A percentile compares a stretch with the other conserved stretches of the same genome.
These are phyloP conservation scores for Eristalis intricaria DNA, from an alignment of 2,888 invertebrate genomes.

Conservation along the genomic window DNA sequence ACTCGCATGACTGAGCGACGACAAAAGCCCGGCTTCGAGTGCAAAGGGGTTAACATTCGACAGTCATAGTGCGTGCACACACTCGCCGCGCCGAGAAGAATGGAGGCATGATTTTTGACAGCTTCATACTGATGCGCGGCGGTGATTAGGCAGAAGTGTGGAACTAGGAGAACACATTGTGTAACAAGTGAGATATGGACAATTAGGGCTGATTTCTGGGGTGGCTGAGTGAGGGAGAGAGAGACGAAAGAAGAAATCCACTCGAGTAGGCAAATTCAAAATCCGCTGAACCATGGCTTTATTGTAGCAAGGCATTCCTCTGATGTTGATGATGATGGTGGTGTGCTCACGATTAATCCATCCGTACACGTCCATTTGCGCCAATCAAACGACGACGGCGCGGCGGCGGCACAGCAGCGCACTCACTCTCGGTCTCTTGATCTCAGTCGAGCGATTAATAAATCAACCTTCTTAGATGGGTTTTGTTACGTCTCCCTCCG, in stretches of 20 bases:
- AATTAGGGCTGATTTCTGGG: slow-evolving; percentile 56
- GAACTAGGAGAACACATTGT: slow-evolving; percentile 12
- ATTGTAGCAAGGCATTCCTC: slow-evolving; percentile 48
- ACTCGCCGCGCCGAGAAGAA: slow-evolving; percentile 21
- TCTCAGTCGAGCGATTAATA: slow-evolving; percentile 1
- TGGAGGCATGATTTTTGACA: slow-evolving; percentile 60
- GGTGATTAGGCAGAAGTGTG: slow-evolving; percentile 54
- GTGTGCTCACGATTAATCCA: slow-evolving; percentile 51
- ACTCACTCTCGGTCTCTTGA: neutral
- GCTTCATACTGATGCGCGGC: slow-evolving; percentile 53
- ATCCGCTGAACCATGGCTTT: slow-evolving; percentile 60
- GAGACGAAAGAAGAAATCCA: neutral
- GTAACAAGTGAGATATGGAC: slow-evolving; percentile 55
- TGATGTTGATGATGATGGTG: neutral
- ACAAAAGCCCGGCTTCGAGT: slow-evolving; percentile 57
- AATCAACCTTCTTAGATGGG: slow-evolving; percentile 15
- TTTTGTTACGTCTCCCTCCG: neutral
- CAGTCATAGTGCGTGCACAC: slow-evolving; percentile 28
- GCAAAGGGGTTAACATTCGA: slow-evolving; percentile 60
- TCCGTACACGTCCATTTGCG: slow-evolving; percentile 42
- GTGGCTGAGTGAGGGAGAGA: neutral
- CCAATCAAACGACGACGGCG: slow-evolving; percentile 41
- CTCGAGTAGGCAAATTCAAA: slow-evolving; percentile 63
- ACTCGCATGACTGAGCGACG: slow-evolving; percentile 65
- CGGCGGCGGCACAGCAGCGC: neutral